These are phyloP conservation scores for Cephus cinctus DNA, from an alignment of 1,140 invertebrate genomes.

Conservation along the genomic window DNA sequence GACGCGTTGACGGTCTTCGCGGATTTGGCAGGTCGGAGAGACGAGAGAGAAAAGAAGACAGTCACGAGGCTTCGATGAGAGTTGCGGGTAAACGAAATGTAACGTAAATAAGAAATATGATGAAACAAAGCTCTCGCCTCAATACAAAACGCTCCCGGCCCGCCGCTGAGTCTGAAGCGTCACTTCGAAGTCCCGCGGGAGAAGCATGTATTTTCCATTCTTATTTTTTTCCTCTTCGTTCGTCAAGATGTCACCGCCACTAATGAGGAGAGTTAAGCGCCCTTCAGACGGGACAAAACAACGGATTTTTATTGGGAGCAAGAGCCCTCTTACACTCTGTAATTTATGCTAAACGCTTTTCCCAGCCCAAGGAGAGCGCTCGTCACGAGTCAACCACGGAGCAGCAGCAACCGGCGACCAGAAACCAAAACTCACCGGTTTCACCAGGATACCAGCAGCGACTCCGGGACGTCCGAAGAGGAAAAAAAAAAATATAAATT, in stretches of 20 bases:
- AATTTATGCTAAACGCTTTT: constrained; percentile 48
- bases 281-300: constrained; percentile 28
- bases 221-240: constrained; percentile 25
- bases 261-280: constrained; percentile 44
- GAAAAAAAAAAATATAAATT: too few species aligned
- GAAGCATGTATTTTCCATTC: constrained; percentile 16
- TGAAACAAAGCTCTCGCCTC: too few species aligned
- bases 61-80: too few species aligned
- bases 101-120: too few species aligned
- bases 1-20: background rate
- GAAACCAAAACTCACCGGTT: too few species aligned
- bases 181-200: background rate
- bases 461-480: too few species aligned
- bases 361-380: constrained; percentile 18
- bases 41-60: background rate
- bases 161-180: too few species aligned
- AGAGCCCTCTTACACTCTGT: constrained; percentile 24
- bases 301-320: constrained; percentile 32
- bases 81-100: too few species aligned
- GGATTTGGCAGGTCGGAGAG: background rate
- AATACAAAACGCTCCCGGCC: too few species aligned
- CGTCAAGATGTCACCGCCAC: constrained; percentile 49
- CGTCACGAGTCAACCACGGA: background rate
- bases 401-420: too few species aligned
- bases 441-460: too few species aligned